Percentiles rank a stretch among this genome's conserved stretches.
Evolutionary conservation across 1,140 invertebrate genomes (phyloP).

Genomic region (Branchinecta lindahli): DNA sequence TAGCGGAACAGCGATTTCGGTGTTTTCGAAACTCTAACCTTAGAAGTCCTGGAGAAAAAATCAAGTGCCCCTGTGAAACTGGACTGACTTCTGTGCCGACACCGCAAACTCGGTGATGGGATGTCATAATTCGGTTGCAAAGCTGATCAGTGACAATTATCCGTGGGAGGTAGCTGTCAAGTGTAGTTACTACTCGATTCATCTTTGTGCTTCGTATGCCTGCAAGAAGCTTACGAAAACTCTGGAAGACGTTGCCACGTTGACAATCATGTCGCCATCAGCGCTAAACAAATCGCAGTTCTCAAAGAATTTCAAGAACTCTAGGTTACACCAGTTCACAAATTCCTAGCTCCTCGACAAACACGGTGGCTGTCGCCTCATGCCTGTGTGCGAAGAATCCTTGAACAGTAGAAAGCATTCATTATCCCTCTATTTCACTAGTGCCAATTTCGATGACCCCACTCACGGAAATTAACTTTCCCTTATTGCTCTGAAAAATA

Average conservation of each 20-base stretch:
- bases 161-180: constrained; percentile 4
- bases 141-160: constrained; percentile 22
- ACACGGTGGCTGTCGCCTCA: background rate
- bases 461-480: background rate
- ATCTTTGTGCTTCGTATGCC: constrained; percentile 8
- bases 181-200: constrained; percentile 4
- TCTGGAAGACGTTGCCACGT: constrained; percentile 4
- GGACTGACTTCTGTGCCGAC: constrained; percentile 28
- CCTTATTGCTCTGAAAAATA: constrained; percentile 1
- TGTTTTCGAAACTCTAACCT: constrained; percentile 19
- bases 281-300: constrained; percentile 3
- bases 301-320: constrained; percentile 2
- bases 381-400: constrained; percentile 4
- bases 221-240: constrained; percentile 5
- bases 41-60: constrained; percentile 20
- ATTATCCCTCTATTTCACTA: constrained; percentile 6
- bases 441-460: constrained; percentile 7
- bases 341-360: constrained; percentile 1
- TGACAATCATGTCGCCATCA: background rate
- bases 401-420: constrained; percentile 3
- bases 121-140: constrained; percentile 27
- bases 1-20: constrained; percentile 19
- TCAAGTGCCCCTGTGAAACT: constrained; percentile 25
- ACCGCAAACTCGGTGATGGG: constrained; percentile 29
- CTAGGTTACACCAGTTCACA: constrained; percentile 1